A percentile compares a stretch with the other conserved stretches of the same genome.
These are phyloP conservation scores for Melanophora roralis DNA, from an alignment of 2,888 invertebrate genomes.

Conservation along the genomic window DNA sequence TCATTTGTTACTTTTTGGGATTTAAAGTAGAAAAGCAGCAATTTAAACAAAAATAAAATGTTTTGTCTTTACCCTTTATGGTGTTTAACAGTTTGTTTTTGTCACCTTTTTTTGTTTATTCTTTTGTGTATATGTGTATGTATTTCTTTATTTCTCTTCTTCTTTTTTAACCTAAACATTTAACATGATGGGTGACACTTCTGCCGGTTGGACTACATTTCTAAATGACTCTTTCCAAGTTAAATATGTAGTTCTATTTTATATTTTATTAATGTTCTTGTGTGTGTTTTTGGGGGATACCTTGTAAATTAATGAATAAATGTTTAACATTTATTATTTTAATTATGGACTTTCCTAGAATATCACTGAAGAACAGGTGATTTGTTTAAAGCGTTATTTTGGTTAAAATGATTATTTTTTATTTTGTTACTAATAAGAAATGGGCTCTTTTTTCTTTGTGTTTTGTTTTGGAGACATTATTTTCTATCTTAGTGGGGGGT, in stretches of 20 bases:
- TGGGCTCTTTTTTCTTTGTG: slow-evolving; percentile 25
- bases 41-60: slow-evolving; percentile 7
- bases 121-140: not conserved
- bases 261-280: slow-evolving; percentile 5
- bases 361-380: slow-evolving; percentile 68
- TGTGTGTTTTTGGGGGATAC: not conserved
- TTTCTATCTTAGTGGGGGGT: slow-evolving; percentile 44
- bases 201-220: slow-evolving; percentile 18
- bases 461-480: slow-evolving; percentile 43
- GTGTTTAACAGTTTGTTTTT: slow-evolving; percentile 52
- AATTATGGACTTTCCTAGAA: slow-evolving; percentile 71
- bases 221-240: not conserved
- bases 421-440: slow-evolving; percentile 29
- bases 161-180: not conserved
- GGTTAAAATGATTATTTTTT: slow-evolving; percentile 26
- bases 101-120: slow-evolving; percentile 48
- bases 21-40: not conserved
- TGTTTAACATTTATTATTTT: slow-evolving; percentile 63
- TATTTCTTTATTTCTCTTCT: not conserved
- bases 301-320: slow-evolving; percentile 70
- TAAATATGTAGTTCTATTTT: not conserved
- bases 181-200: slow-evolving; percentile 52
- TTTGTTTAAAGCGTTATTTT: slow-evolving; percentile 27
- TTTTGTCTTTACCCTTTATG: slow-evolving; percentile 5
- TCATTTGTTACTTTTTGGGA: not conserved